Base-by-base conservation (phyloP, 1,140 invertebrate genomes). In the Aporrectodea caliginosa region DNA sequence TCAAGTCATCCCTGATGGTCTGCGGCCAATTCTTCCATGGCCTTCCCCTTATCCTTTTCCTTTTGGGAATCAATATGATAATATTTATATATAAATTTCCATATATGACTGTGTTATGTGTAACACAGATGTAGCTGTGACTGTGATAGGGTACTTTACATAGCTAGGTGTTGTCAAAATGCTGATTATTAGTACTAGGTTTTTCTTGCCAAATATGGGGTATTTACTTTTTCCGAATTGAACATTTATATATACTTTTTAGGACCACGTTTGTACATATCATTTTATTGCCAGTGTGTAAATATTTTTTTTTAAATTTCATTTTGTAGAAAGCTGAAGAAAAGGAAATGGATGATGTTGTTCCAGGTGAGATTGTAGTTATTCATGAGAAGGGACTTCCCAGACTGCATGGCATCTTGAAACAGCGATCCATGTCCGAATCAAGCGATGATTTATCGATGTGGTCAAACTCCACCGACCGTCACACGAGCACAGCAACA, bases 351-450 rank as follows among this genome's bases (percentile, higher is more conserved):
- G 82, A 83, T n/a, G 35, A 77, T 58, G 84, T 83, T 31, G 80
- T 82, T 22, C 84, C 84, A 69, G 83, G 84, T 16, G 83, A 84
- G 22, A 87, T 88, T 58, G 77, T 85, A 78, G 85, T 88, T 0
- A 78, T 88, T 1, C 84, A 86, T 79, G 82, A 84, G 6, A 83
- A 81, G 22, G 79, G 78, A n/a, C 29, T 75, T 0, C 85, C 85
- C 16, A 84, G 82, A 35, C 82, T 88, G 12, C 86, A 86, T 31
- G 83, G 87, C 58, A 88, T 88, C 71, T 82, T 88, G 22, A 88
- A 88, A 81, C 84, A 85, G 80, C 82, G 85, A 16, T 84, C 84
- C 29, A 68, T 87, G 6, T 89, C 88, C 0, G 88, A 89, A 73
- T 89, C 88, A 0, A 87, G 87, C 79, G 87, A 87, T 72, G 79